Evolutionary conservation across 2,113 vertebrate species (phyloP).

Genomic region (Lethenteron reissneri): DNA sequence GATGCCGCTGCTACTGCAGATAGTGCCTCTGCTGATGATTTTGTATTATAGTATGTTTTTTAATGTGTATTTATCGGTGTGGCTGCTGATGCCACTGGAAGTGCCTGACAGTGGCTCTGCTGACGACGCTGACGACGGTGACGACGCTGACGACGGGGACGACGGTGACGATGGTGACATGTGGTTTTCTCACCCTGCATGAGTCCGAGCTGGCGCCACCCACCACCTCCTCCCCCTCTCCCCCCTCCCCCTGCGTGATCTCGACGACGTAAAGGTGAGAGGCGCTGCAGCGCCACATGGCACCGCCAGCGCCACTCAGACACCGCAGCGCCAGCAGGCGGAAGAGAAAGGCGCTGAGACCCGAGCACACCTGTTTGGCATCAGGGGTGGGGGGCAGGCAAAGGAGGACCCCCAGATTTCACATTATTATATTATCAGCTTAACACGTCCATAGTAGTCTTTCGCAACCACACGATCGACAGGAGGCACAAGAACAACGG

Average conservation of each 20-base stretch:
- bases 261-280: constrained; percentile 59
- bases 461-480: not conserved
- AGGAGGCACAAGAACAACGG: not conserved
- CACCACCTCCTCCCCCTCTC: constrained; percentile 5
- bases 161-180: constrained; percentile 3
- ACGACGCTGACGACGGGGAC: too few relatives aligned
- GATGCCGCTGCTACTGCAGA: too few relatives aligned
- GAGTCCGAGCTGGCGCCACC: not conserved
- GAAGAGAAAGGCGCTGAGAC: constrained; percentile 62
- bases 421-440: constrained; percentile 2
- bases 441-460: not conserved
- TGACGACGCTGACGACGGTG: not conserved
- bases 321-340: constrained; percentile 56
- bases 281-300: constrained; percentile 52
- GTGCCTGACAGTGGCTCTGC: not conserved
- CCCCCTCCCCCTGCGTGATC: constrained; percentile 26
- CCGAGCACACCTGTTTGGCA: constrained; percentile 37
- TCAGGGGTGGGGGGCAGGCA: not conserved
- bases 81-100: too few relatives aligned
- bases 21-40: too few relatives aligned
- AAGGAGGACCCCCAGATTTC: constrained; percentile 7
- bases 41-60: too few relatives aligned
- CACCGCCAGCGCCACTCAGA: constrained; percentile 43
- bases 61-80: too few relatives aligned
- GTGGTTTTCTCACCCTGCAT: not conserved